Evolutionary conservation across 1,140 invertebrate species (phyloP), one percentile per base, ranked within the genome.

Genomic region (Procambarus virginalis): DNA sequence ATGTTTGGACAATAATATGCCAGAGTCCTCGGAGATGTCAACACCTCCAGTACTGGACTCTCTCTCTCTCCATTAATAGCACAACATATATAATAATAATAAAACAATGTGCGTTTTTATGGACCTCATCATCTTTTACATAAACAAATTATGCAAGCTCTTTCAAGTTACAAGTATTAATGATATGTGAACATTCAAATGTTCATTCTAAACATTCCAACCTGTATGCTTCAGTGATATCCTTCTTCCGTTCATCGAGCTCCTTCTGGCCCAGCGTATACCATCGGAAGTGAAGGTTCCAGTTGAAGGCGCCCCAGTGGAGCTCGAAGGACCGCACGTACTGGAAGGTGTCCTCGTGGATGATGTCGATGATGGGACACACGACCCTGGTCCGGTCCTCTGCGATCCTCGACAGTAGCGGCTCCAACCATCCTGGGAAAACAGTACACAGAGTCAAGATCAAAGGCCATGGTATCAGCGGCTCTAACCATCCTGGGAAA

Each of bases 301-400:
- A 99, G 94, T 99, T 99, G 93, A 99, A 99, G 0, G 97, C 98
- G 10, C 98, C 99, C 97, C 98, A 99, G 93, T 98, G 97, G 1
- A 98, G 95, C 93, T 98, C 97, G 92, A 98, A 98, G 91, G 96
- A 97, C 92, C 97, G 96, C 0, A 97, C 96, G 92, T 98, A 98
- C 77, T 97, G 97, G 92, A 99, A 97, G 4, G 97, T 98, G 92
- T 98, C 96, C 93, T 99, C 98, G 89, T 97, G 97, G 46, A 99
- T 97, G 34, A 99, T 98, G 93, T 99, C 98, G 84, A 99, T 99
- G 2, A 99, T 97, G 0, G 98, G 98, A 92, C 97, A 98, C n/a
- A 98, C 96, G 4, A 98, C 96, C 92, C 96, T 94, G 92, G 95
- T 95, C 93, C 95, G 94, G 90, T 97, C 95, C 91, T 96, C 95